phyloP scores from a whole-genome alignment of 2,113 vertebrate species.

The Monopterus albus region DNA sequence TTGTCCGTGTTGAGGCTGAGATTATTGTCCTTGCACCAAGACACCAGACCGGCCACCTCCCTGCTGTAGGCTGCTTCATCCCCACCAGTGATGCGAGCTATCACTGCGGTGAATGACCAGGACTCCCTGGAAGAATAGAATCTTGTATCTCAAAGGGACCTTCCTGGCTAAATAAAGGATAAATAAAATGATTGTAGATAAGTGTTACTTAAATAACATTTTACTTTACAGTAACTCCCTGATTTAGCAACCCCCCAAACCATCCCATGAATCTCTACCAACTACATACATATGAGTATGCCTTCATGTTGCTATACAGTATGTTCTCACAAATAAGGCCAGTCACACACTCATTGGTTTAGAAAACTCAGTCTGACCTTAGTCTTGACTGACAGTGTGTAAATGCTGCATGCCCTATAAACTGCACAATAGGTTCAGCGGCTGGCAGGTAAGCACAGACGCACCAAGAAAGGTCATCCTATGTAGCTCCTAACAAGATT shows the following conservation, averaged over 20 bases:
- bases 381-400: constrained; percentile 52
- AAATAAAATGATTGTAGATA: too few species aligned
- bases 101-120: too few species aligned
- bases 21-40: too few species aligned
- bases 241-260: not conserved
- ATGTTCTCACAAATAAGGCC: constrained; percentile 18
- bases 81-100: too few species aligned
- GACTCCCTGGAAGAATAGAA: too few species aligned
- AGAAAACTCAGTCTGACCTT: constrained; percentile 72
- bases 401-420: constrained; percentile 67
- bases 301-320: constrained; percentile 26
- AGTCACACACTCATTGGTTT: constrained; percentile 60
- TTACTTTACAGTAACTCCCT: too few species aligned
- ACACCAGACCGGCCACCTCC: too few species aligned
- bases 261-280: not conserved
- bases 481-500: constrained; percentile 79
- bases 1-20: too few species aligned
- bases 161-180: too few species aligned
- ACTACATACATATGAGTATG: not conserved
- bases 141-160: too few species aligned
- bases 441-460: constrained; percentile 74
- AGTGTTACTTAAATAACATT: too few species aligned
- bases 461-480: constrained; percentile 77
- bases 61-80: too few species aligned
- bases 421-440: constrained; percentile 64